A percentile compares a stretch with the other conserved stretches of the same genome.
Conservation (phyloP, 2,113 vertebrate genomes). For the Stigmatopora nigra region DNA sequence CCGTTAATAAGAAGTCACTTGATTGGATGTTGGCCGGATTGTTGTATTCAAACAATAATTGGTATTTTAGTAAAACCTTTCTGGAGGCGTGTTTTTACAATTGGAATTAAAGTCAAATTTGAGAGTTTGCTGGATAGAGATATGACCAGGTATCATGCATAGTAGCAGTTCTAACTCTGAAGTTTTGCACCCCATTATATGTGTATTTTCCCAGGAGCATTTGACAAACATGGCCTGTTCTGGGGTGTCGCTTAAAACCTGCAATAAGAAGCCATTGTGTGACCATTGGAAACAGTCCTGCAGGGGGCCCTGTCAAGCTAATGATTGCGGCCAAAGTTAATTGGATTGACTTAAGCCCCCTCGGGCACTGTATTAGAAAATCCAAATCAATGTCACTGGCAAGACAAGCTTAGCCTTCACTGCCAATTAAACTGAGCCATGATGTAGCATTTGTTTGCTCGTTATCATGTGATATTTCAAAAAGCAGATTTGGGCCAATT, state of each 20-base stretch:
- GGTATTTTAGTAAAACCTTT: too few species aligned
- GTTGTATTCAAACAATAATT: too few species aligned
- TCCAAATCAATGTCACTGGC: slow-evolving; percentile 63
- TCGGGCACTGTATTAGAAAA: slow-evolving; percentile 58
- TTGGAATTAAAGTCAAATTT: background rate
- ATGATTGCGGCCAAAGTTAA: slow-evolving; percentile 61
- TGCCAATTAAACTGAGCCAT: slow-evolving; percentile 52
- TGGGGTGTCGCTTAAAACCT: background rate
- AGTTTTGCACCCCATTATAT: background rate
- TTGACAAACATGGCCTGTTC: background rate
- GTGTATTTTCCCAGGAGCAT: background rate
- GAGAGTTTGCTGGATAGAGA: background rate
- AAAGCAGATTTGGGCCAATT: background rate
- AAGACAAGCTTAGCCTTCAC: slow-evolving; percentile 56
- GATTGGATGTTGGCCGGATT: too few species aligned
- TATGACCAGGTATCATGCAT: background rate
- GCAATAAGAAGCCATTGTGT: slow-evolving; percentile 2
- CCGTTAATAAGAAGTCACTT: too few species aligned
- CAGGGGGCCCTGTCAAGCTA: slow-evolving; percentile 45
- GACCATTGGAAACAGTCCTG: slow-evolving; percentile 9
- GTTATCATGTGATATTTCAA: background rate
- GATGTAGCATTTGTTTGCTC: slow-evolving; percentile 37
- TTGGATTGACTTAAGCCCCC: slow-evolving; percentile 61
- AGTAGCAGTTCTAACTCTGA: background rate
- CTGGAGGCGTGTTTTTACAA: too few species aligned